A percentile compares a stretch with the other conserved stretches of the same genome.
Evolutionary conservation across 2,888 invertebrate genomes (phyloP).

Genomic region (Bugulina stolonifera): DNA sequence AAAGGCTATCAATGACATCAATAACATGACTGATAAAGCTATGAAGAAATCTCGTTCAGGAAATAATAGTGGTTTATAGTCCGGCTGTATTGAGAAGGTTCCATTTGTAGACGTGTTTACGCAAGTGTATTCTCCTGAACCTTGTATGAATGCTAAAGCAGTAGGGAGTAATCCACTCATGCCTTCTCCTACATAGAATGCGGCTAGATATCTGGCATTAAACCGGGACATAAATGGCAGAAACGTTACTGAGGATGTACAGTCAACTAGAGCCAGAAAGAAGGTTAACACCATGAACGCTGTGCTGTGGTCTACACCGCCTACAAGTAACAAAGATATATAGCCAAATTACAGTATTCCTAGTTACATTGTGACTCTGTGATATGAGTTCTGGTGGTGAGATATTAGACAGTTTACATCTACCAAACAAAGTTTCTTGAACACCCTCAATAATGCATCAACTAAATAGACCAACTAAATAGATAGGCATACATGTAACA

Average conservation of each 20-base stretch:
- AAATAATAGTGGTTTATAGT: conserved; percentile 59
- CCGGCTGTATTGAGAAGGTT: conserved; percentile 32
- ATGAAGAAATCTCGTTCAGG: conserved; percentile 63
- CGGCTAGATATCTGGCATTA: conserved; percentile 66
- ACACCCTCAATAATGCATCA: no score
- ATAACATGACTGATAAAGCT: conserved; percentile 62
- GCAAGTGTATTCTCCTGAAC: conserved; percentile 61
- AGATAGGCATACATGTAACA: no score
- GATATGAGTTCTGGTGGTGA: no score
- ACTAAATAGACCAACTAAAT: no score
- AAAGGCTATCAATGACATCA: conserved; percentile 64
- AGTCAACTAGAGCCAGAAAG: conserved; percentile 69
- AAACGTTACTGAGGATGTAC: conserved; percentile 78
- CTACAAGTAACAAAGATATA: no score
- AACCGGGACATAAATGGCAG: conserved; percentile 74
- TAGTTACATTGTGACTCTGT: no score
- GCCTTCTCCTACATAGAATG: conserved; percentile 78
- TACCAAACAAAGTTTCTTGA: no score
- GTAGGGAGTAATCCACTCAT: conserved; percentile 69
- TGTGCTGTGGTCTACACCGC: conserved; percentile 45
- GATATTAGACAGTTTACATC: no score
- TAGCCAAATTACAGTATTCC: no score
- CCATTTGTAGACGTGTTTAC: conserved; percentile 35
- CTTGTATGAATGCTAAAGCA: conserved; percentile 70
- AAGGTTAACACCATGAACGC: conserved; percentile 62